A percentile compares a stretch with the other conserved stretches of the same genome.
Conservation (phyloP, 2,888 invertebrate species). For the Xanthia togata region DNA sequence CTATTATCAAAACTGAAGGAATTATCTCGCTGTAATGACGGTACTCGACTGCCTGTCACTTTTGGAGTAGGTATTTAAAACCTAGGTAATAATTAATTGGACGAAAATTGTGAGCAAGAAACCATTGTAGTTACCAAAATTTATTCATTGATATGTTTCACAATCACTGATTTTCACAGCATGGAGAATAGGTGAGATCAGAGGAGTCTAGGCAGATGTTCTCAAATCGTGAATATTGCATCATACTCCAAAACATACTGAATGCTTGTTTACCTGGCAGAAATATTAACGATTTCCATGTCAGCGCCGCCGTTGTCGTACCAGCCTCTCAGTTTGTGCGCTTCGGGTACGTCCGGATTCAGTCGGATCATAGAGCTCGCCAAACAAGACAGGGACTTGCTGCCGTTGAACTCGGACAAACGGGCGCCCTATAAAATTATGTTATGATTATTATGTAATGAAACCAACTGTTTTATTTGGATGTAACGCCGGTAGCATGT, state of each 20-base stretch:
- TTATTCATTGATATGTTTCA: neutral
- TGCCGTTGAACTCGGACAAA: conserved; percentile 96
- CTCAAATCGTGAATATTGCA: neutral
- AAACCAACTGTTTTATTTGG: neutral
- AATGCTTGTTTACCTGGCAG: conserved; percentile 86
- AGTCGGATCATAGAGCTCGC: conserved; percentile 92
- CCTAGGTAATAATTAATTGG: neutral
- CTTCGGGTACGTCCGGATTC: conserved; percentile 97
- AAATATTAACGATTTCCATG: conserved; percentile 92
- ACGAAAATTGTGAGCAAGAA: neutral
- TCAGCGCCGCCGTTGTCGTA: conserved; percentile 94
- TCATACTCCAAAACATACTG: neutral
- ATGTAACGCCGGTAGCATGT: too few species aligned
- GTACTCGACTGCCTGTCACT: neutral
- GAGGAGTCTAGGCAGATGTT: neutral
- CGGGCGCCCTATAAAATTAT: conserved; percentile 90
- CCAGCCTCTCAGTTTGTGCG: conserved; percentile 97
- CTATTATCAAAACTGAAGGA: neutral
- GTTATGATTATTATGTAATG: neutral
- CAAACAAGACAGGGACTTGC: conserved; percentile 92
- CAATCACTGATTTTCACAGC: neutral
- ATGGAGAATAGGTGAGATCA: neutral
- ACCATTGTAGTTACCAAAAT: neutral
- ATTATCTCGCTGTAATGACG: neutral
- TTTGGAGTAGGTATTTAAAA: neutral